Conservation (phyloP, 2,797 vertebrate species). For the Etheostoma nigrum region DNA sequence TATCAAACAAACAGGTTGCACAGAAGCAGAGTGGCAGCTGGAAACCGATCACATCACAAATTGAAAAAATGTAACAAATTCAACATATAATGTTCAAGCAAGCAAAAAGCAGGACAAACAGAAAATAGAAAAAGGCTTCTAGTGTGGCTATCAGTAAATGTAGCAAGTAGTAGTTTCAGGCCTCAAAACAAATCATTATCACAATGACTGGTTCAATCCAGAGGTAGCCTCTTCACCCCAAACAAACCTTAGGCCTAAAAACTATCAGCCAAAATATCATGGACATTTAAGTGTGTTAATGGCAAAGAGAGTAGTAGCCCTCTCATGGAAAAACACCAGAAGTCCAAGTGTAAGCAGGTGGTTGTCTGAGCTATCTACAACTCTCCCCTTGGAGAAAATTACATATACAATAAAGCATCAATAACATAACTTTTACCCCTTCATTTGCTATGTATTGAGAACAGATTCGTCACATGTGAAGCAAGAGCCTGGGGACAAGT, state of each 20-base stretch:
- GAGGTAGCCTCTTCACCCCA: neutral
- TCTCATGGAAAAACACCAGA: neutral
- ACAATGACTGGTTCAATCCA: neutral
- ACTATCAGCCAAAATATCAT: too few species aligned
- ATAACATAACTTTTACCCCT: too few species aligned
- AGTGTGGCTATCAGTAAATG: neutral
- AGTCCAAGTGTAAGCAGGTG: neutral
- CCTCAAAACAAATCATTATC: neutral
- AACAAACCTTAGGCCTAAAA: neutral
- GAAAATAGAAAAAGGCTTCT: neutral
- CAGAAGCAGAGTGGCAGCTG: neutral
- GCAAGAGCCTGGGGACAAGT: too few species aligned
- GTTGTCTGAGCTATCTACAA: neutral
- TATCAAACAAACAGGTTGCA: constrained; percentile 6
- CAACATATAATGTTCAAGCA: neutral
- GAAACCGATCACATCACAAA: neutral
- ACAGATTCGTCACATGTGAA: too few species aligned
- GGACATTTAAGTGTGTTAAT: neutral
- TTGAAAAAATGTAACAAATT: neutral
- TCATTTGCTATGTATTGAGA: too few species aligned
- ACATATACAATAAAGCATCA: too few species aligned
- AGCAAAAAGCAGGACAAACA: neutral
- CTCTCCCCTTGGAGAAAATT: too few species aligned
- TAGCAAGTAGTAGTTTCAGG: neutral
- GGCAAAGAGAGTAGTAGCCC: neutral